phyloP scores from a whole-genome alignment of 2,113 vertebrate species.

The Apteryx owenii region DNA sequence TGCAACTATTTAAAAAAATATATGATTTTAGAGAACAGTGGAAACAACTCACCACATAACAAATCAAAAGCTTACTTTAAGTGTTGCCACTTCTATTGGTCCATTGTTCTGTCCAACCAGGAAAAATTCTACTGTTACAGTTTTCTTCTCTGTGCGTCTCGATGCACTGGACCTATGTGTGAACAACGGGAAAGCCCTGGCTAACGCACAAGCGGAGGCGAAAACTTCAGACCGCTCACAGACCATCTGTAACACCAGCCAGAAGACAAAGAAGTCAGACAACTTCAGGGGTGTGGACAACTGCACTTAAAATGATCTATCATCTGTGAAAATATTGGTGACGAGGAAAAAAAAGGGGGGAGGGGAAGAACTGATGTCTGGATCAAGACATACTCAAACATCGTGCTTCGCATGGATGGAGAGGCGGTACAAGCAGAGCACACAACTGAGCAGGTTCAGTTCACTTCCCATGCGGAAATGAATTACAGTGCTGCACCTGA shows the following conservation, averaged over 20 bases:
- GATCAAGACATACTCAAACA: accelerated
- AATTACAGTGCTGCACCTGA: not conserved
- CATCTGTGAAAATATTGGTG: not conserved
- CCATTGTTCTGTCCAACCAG: conserved; percentile 87
- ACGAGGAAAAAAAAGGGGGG: not conserved
- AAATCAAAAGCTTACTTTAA: conserved; percentile 81
- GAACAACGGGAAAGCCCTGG: conserved; percentile 94
- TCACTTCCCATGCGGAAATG: not conserved
- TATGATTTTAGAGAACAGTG: not conserved
- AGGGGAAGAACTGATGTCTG: not conserved
- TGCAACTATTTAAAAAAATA: not conserved
- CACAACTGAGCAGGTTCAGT: not conserved
- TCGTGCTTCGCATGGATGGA: accelerated
- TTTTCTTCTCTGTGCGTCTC: conserved; percentile 86
- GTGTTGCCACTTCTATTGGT: conserved; percentile 80
- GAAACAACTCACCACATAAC: not conserved
- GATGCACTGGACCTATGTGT: conserved; percentile 87
- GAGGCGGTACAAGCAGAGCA: accelerated
- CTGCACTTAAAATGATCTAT: not conserved
- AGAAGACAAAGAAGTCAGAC: not conserved
- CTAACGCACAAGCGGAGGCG: conserved; percentile 90
- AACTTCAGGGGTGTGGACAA: not conserved
- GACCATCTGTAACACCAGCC: conserved; percentile 86
- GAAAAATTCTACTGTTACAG: conserved; percentile 89
- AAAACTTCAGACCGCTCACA: conserved; percentile 92